Evolutionary conservation across 2,888 invertebrate genomes (phyloP).

Genomic region (Calameuta pallipes): DNA sequence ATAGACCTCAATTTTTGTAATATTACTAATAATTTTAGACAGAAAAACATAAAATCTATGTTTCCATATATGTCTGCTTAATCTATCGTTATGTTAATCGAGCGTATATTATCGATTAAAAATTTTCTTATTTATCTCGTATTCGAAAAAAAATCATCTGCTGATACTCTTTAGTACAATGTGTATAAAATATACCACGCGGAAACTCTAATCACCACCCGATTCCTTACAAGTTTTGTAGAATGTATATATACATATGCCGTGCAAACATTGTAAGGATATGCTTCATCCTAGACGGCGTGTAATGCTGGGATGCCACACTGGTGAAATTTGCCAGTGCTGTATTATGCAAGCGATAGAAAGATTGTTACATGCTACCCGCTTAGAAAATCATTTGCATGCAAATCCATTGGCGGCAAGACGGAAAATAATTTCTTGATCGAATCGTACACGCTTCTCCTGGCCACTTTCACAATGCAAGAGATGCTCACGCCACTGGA

Average conservation of each 20-base stretch:
- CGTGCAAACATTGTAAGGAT: background rate
- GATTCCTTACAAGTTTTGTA: background rate
- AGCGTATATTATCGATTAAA: too few relatives aligned
- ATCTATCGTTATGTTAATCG: background rate
- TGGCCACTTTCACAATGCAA: background rate
- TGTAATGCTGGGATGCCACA: conserved; percentile 1
- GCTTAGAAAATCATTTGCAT: conserved; percentile 7
- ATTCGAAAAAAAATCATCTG: too few relatives aligned
- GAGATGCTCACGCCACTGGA: conserved; percentile 2
- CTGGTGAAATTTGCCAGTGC: background rate
- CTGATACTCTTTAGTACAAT: background rate
- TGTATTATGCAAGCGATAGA: background rate
- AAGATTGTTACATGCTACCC: background rate
- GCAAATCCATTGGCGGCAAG: background rate
- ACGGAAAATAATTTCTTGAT: background rate
- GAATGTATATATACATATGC: background rate
- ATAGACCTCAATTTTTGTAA: background rate
- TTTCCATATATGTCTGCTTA: background rate
- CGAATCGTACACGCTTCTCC: background rate
- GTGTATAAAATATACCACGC: background rate
- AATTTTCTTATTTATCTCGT: too few relatives aligned
- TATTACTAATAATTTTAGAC: background rate
- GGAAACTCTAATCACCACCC: background rate
- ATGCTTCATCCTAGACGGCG: background rate
- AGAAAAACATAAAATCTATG: background rate